Evolutionary conservation across 2,888 invertebrate genomes (phyloP).

Genomic region (Diogma glabrata): DNA sequence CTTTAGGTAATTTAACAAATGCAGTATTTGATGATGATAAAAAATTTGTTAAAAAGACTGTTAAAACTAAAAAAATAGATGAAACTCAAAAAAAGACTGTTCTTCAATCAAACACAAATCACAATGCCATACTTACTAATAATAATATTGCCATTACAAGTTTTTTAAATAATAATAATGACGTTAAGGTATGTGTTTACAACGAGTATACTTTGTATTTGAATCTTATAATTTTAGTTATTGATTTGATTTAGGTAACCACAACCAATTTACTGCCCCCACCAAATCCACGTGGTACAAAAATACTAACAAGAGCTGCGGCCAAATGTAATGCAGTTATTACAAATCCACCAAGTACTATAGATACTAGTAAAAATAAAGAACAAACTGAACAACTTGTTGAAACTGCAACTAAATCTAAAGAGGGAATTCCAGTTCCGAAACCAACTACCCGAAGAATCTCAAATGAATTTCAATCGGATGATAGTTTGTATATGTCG

Average conservation of each 20-base stretch:
- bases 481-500: conserved; percentile 64
- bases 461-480: conserved; percentile 60
- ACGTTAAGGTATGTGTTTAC: too few species aligned
- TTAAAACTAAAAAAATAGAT: too few species aligned
- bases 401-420: not conserved
- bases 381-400: conserved; percentile 21
- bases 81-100: too few species aligned
- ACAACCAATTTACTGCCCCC: conserved; percentile 22
- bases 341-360: conserved; percentile 28
- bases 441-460: conserved; percentile 40
- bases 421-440: conserved; percentile 17
- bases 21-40: conserved; percentile 29
- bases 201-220: too few species aligned
- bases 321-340: conserved; percentile 38
- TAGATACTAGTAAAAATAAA: conserved; percentile 34
- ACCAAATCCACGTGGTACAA: conserved; percentile 22
- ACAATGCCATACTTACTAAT: too few species aligned
- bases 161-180: too few species aligned
- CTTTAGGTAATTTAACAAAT: conserved; percentile 78
- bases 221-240: too few species aligned
- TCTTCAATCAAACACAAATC: too few species aligned
- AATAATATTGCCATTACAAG: too few species aligned
- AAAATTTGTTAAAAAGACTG: too few species aligned
- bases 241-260: too few species aligned
- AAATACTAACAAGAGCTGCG: conserved; percentile 32